phyloP scores from a whole-genome alignment of 2,113 vertebrate genomes.

The Oreochromis aureus region DNA sequence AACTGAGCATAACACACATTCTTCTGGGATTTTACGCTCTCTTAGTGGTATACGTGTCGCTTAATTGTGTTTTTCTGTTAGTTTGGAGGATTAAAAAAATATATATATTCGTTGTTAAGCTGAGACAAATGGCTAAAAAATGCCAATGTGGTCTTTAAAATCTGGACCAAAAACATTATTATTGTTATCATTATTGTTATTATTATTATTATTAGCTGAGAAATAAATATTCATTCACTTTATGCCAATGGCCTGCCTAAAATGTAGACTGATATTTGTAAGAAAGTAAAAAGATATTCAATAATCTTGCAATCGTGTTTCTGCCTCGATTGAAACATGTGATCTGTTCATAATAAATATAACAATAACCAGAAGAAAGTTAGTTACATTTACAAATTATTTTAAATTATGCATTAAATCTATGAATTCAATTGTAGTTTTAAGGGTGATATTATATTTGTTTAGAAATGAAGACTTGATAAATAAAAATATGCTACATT shows the following conservation, averaged over 20 bases:
- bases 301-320: not conserved
- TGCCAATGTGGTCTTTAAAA: not conserved
- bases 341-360: not conserved
- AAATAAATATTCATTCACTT: not conserved
- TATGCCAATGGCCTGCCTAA: not conserved
- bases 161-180: not conserved
- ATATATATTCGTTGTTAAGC: not conserved
- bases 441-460: not conserved
- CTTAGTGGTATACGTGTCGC: not conserved
- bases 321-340: not conserved
- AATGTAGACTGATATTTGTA: not conserved
- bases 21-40: not conserved
- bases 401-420: not conserved
- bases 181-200: not conserved
- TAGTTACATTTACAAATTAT: not conserved
- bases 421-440: not conserved
- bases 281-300: not conserved
- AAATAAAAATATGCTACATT: not conserved
- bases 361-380: not conserved
- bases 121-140: not conserved
- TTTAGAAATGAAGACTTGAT: not conserved
- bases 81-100: not conserved
- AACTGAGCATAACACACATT: not conserved
- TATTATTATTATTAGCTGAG: not conserved
- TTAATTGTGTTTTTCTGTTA: not conserved